Conservation (phyloP, 2,797 vertebrate species). For the Pseudopleuronectes americanus region DNA sequence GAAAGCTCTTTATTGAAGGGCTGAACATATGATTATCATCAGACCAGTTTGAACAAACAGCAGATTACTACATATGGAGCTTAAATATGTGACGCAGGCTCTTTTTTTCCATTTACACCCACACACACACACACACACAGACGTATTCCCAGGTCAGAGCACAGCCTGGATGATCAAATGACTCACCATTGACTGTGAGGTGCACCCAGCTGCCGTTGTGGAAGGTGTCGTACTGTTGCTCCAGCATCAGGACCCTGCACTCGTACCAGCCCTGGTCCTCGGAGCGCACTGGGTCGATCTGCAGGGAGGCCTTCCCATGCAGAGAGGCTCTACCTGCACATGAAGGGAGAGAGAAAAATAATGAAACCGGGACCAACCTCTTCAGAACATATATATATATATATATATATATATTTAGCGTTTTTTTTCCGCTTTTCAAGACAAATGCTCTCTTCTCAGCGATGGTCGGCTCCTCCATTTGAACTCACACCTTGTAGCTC, state of each 20-base stretch:
- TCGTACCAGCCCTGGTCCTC: conserved; percentile 99
- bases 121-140: conserved; percentile 2
- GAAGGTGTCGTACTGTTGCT: conserved; percentile 98
- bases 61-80: neutral
- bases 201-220: conserved; percentile 99
- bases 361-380: neutral
- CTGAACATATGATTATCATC: neutral
- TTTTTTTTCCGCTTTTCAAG: conserved; percentile 10
- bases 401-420: neutral
- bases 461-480: neutral
- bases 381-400: too few relatives aligned
- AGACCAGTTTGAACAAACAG: conserved; percentile 3
- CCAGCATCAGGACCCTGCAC: conserved; percentile 98
- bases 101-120: neutral
- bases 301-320: conserved; percentile 96
- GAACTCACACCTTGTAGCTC: conserved; percentile 12
- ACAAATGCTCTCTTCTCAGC: conserved; percentile 18
- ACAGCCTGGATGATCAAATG: conserved; percentile 8
- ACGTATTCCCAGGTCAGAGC: conserved; percentile 6
- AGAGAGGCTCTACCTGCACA: conserved; percentile 92
- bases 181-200: conserved; percentile 96
- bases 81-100: conserved; percentile 7
- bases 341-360: neutral
- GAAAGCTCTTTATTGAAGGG: neutral
- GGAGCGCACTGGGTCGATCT: conserved; percentile 94